Percentiles rank a stretch among this genome's conserved stretches.
Evolutionary conservation across 2,888 invertebrate genomes (phyloP).

Genomic region (Lacanobia oleracea): DNA sequence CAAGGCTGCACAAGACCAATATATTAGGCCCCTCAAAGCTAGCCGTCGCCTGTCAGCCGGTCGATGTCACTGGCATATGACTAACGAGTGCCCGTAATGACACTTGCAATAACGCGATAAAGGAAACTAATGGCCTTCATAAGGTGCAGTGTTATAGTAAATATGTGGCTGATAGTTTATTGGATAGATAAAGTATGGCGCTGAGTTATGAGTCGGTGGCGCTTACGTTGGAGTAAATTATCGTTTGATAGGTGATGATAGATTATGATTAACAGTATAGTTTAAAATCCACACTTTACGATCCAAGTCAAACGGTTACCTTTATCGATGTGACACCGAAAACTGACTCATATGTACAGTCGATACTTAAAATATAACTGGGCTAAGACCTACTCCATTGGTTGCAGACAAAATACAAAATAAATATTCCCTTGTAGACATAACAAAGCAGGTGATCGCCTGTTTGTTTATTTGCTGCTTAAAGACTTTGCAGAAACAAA

Average conservation of each 20-base stretch:
- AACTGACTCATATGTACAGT: neutral
- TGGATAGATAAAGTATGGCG: constrained; percentile 33
- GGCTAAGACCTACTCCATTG: neutral
- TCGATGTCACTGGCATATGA: constrained; percentile 63
- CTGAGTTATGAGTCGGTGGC: constrained; percentile 23
- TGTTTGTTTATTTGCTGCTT: constrained; percentile 3
- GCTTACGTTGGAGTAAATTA: neutral
- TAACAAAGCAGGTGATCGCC: neutral
- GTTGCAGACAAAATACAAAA: neutral
- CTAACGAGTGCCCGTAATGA: constrained; percentile 68
- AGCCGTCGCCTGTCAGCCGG: constrained; percentile 63
- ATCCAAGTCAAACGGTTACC: neutral
- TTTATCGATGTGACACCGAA: neutral
- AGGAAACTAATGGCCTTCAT: constrained; percentile 55
- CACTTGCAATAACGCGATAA: constrained; percentile 65
- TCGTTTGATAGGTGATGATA: neutral
- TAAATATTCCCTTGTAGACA: constrained; percentile 10
- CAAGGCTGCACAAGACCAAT: constrained; percentile 45
- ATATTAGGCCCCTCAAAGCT: constrained; percentile 64
- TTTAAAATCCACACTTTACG: neutral
- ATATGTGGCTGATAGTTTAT: constrained; percentile 45
- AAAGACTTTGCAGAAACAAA: neutral
- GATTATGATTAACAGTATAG: neutral
- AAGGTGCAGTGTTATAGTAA: constrained; percentile 57
- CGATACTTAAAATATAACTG: neutral